phyloP scores from a whole-genome alignment of 2,797 vertebrate species.

The Pangasius mekongensis region DNA sequence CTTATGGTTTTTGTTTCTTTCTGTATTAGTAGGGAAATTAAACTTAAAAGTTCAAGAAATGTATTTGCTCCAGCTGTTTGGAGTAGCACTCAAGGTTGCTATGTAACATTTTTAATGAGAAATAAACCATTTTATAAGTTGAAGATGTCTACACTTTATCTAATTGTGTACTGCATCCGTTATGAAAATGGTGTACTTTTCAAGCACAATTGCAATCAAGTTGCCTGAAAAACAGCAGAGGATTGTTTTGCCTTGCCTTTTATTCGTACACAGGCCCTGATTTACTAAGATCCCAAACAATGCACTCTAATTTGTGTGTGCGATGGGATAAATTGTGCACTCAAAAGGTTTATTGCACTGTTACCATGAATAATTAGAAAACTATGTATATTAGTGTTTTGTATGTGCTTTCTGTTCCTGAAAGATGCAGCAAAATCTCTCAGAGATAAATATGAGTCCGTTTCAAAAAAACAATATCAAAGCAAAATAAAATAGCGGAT shows the following conservation, averaged over 20 bases:
- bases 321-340: background rate
- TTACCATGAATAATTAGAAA: background rate
- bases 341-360: background rate
- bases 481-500: background rate
- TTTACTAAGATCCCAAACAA: background rate
- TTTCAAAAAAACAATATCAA: background rate
- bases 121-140: slow-evolving; percentile 71
- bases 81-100: slow-evolving; percentile 68
- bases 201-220: background rate
- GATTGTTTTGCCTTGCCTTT: slow-evolving; percentile 14
- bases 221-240: background rate
- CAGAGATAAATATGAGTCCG: background rate
- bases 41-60: slow-evolving; percentile 62
- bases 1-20: slow-evolving; percentile 48
- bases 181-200: background rate
- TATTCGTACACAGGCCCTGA: background rate
- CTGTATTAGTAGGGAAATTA: slow-evolving; percentile 60
- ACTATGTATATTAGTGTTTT: background rate
- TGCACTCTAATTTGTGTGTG: background rate
- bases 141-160: slow-evolving; percentile 46
- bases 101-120: slow-evolving; percentile 70
- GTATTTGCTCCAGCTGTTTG: slow-evolving; percentile 67
- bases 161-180: background rate
- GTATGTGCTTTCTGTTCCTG: background rate
- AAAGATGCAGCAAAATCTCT: background rate